Conservation (phyloP, 2,797 vertebrate genomes). For the Leptodactylus fallax region DNA sequence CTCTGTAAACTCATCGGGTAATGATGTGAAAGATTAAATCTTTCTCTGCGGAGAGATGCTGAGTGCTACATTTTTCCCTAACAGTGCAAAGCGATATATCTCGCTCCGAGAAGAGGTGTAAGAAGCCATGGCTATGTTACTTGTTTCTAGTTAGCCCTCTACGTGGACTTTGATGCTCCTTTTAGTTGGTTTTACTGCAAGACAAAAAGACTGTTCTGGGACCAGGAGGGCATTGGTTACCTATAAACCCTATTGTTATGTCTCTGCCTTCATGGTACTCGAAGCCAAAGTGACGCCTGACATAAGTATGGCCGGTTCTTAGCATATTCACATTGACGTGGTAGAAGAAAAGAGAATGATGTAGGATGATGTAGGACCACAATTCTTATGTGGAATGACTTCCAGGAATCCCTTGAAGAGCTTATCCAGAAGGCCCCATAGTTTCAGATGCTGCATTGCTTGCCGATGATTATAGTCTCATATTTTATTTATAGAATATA, state of each 20-base stretch:
- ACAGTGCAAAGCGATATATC: neutral
- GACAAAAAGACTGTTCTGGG: neutral
- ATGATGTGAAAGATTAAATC: conserved; percentile 58
- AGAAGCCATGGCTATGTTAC: neutral
- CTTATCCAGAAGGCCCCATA: neutral
- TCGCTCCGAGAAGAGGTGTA: neutral
- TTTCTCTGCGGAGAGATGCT: conserved; percentile 19
- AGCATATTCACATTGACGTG: neutral
- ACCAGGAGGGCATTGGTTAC: neutral
- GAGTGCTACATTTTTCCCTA: conserved; percentile 33
- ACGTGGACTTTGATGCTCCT: neutral
- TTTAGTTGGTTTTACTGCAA: neutral
- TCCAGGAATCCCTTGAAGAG: neutral
- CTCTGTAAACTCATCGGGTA: conserved; percentile 50
- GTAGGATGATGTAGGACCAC: neutral
- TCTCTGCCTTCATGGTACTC: neutral
- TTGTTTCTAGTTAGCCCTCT: neutral
- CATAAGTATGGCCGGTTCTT: neutral
- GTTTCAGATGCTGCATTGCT: neutral
- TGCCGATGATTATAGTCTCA: neutral
- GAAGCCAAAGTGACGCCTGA: neutral
- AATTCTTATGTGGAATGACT: neutral
- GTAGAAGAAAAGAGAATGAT: neutral
- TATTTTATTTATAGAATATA: neutral
- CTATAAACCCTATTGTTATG: neutral